phyloP scores from a whole-genome alignment of 2,888 invertebrate species.

The Orthosia incerta region DNA sequence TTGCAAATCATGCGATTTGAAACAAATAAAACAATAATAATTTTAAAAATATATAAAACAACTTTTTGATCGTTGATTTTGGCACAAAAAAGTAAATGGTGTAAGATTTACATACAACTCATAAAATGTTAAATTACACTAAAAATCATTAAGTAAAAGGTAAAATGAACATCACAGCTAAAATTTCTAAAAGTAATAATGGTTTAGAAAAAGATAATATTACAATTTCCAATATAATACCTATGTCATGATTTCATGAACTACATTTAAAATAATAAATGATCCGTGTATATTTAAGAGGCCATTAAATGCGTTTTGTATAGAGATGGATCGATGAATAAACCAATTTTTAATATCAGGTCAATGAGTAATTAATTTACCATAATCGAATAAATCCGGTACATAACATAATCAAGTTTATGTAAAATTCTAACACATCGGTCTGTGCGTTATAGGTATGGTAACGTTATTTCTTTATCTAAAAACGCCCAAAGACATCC shows the following conservation, averaged over 20 bases:
- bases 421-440: not conserved
- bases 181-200: slow-evolving; percentile 48
- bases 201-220: slow-evolving; percentile 28
- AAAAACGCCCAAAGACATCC: not conserved
- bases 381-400: not conserved
- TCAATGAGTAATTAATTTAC: not conserved
- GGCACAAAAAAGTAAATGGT: slow-evolving; percentile 54
- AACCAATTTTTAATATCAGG: slow-evolving; percentile 5
- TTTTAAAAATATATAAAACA: slow-evolving; percentile 32
- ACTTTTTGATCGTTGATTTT: slow-evolving; percentile 58
- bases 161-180: slow-evolving; percentile 73
- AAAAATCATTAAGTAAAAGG: slow-evolving; percentile 58
- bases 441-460: not conserved
- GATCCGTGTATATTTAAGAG: slow-evolving; percentile 12
- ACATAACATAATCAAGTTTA: not conserved
- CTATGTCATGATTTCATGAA: slow-evolving; percentile 4
- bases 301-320: slow-evolving; percentile 46
- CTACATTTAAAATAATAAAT: slow-evolving; percentile 5
- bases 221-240: slow-evolving; percentile 5
- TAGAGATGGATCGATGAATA: slow-evolving; percentile 26
- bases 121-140: slow-evolving; percentile 40
- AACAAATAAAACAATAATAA: slow-evolving; percentile 47
- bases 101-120: slow-evolving; percentile 48
- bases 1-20: slow-evolving; percentile 53
- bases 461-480: not conserved